Conservation (phyloP, 1,140 invertebrate species). For the Nasonia giraulti region DNA sequence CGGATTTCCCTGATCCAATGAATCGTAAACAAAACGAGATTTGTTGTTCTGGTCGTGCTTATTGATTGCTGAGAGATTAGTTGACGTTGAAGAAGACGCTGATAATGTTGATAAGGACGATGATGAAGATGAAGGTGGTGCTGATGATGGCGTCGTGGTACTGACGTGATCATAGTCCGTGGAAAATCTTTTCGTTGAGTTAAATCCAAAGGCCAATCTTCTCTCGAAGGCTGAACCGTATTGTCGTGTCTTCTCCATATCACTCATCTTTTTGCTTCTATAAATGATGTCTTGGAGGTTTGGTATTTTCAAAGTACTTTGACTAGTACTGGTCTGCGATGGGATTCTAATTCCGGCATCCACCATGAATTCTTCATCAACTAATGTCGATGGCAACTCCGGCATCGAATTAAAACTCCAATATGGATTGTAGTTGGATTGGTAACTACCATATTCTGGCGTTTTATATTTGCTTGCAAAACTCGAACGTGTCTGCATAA, state of each 20-base stretch:
- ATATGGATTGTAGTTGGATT: conserved; percentile 68
- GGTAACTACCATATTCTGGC: conserved; percentile 53
- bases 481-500: conserved; percentile 60
- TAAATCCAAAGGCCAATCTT: conserved; percentile 44
- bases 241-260: conserved; percentile 26
- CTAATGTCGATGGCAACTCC: conserved; percentile 64
- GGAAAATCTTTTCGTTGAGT: conserved; percentile 51
- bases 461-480: conserved; percentile 54
- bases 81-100: neutral
- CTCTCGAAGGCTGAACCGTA: conserved; percentile 25
- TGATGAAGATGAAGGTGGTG: neutral
- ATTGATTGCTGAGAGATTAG: conserved; percentile 9
- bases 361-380: conserved; percentile 74
- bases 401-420: conserved; percentile 72
- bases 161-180: conserved; percentile 64
- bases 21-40: conserved; percentile 10
- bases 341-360: conserved; percentile 75
- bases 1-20: neutral
- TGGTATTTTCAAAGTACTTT: conserved; percentile 66
- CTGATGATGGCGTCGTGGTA: conserved; percentile 25
- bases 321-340: conserved; percentile 59
- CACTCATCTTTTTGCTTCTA: conserved; percentile 60
- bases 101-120: neutral
- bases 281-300: conserved; percentile 66
- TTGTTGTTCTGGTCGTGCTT: neutral